These are phyloP conservation scores for Cepaea hortensis DNA, from an alignment of 2,888 invertebrate genomes.

Conservation along the genomic window DNA sequence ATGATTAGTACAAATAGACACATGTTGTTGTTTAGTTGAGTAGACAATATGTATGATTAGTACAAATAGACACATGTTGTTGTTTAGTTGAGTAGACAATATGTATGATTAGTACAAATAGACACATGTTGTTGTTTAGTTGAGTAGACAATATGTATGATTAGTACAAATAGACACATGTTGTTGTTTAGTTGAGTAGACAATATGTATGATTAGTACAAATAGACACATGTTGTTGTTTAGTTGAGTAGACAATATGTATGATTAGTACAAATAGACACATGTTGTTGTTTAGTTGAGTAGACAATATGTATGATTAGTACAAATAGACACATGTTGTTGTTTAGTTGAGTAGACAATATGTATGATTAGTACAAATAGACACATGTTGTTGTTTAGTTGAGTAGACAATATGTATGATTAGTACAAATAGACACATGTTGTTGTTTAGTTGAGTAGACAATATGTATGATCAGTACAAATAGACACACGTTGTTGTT, in stretches of 20 bases:
- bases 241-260: neutral
- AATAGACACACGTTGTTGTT: neutral
- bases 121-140: neutral
- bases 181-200: neutral
- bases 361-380: neutral
- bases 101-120: neutral
- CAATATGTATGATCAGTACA: no score
- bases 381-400: neutral
- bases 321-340: neutral
- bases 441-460: neutral
- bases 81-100: neutral
- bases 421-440: neutral
- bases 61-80: neutral
- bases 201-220: no score
- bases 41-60: neutral
- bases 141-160: neutral
- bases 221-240: neutral
- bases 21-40: neutral
- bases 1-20: neutral
- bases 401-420: neutral
- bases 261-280: neutral
- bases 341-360: neutral
- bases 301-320: neutral
- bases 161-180: neutral
- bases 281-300: neutral